phyloP scores from a whole-genome alignment of 2,113 vertebrate genomes.

The Eretmodus cyanostictus region DNA sequence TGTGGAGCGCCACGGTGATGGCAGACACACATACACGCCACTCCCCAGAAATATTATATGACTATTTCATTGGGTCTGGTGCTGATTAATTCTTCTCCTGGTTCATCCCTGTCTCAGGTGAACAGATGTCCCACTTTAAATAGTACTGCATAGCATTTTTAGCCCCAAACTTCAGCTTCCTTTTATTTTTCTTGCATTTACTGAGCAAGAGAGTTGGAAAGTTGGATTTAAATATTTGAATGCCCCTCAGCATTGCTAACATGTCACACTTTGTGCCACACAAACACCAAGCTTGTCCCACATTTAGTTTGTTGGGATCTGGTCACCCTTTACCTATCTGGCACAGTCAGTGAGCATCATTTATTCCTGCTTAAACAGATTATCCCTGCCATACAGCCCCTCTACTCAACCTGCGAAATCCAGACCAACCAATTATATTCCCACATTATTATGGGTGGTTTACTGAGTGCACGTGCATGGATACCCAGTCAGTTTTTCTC shows the following conservation, averaged over 20 bases:
- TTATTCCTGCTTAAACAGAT: not conserved
- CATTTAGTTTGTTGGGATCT: not conserved
- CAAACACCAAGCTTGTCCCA: not conserved
- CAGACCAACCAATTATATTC: not conserved
- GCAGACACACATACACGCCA: not conserved
- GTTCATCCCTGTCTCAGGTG: not conserved
- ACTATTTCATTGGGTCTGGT: not conserved
- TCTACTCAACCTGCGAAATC: not conserved
- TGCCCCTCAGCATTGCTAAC: not conserved
- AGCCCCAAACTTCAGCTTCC: not conserved
- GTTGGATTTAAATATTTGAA: not conserved
- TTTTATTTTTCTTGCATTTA: not conserved
- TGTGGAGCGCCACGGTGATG: not conserved
- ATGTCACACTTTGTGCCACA: not conserved
- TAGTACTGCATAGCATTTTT: not conserved
- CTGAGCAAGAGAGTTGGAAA: not conserved
- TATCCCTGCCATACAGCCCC: not conserved
- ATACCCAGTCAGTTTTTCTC: not conserved
- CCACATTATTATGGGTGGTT: not conserved
- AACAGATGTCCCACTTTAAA: not conserved
- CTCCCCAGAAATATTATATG: constrained; percentile 38
- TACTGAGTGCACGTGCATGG: not conserved
- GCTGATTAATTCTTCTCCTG: constrained; percentile 25
- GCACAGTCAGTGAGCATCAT: not conserved
- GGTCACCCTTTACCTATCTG: not conserved